phyloP scores from a whole-genome alignment of 2,888 invertebrate species.

The Agrypnus murinus region DNA sequence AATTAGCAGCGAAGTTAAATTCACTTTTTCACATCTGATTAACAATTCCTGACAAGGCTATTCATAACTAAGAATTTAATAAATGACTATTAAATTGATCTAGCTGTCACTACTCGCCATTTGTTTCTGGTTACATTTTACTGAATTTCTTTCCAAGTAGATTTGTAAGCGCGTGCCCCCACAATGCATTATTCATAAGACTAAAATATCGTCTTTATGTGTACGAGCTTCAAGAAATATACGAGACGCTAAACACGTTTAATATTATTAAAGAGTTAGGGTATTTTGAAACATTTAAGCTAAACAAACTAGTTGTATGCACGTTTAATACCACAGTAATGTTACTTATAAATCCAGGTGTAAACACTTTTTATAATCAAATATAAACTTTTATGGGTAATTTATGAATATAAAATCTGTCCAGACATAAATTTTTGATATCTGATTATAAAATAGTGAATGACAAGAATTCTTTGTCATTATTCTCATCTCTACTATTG shows the following conservation, averaged over 20 bases:
- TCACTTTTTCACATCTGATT: slow-evolving; percentile 30
- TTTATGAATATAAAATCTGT: too few species aligned
- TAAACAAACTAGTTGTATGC: slow-evolving; percentile 10
- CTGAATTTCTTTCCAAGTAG: slow-evolving; percentile 34
- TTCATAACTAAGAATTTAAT: slow-evolving; percentile 27
- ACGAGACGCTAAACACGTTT: slow-evolving; percentile 30
- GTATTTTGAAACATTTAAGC: slow-evolving; percentile 22
- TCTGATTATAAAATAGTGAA: too few species aligned
- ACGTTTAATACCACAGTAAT: slow-evolving; percentile 10
- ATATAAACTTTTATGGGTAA: too few species aligned
- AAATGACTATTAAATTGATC: slow-evolving; percentile 32
- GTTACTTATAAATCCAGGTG: slow-evolving; percentile 2
- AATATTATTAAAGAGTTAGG: slow-evolving; percentile 29
- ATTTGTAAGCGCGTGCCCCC: slow-evolving; percentile 43
- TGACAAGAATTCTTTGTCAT: too few species aligned
- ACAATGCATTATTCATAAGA: slow-evolving; percentile 47
- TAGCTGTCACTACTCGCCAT: slow-evolving; percentile 33
- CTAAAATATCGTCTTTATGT: slow-evolving; percentile 46
- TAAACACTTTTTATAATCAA: neutral
- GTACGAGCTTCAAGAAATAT: slow-evolving; percentile 32
- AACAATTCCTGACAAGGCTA: slow-evolving; percentile 20
- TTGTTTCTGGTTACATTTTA: slow-evolving; percentile 40
- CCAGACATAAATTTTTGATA: too few species aligned
- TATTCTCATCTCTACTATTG: too few species aligned
- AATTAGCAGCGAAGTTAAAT: slow-evolving; percentile 33